Evolutionary conservation across 2,113 vertebrate genomes (phyloP).

Genomic region (Lycaon pictus): DNA sequence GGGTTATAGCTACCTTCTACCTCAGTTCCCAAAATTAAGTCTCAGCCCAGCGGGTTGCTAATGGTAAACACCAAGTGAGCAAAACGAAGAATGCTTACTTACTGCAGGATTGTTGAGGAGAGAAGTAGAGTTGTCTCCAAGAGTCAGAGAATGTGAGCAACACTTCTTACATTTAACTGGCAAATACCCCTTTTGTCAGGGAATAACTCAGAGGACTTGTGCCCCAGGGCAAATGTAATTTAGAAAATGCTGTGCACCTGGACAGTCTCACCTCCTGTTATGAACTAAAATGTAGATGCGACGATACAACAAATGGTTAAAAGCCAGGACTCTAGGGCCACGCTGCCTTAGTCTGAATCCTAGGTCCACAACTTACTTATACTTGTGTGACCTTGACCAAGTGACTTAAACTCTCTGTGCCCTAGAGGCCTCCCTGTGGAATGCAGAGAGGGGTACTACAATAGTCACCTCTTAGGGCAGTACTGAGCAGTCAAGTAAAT

Average conservation of each 20-base stretch:
- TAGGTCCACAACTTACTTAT: not conserved
- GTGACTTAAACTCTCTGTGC: not conserved
- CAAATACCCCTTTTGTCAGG: not conserved
- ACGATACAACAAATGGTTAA: not conserved
- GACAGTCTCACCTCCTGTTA: not conserved
- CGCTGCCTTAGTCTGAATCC: not conserved
- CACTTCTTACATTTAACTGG: not conserved
- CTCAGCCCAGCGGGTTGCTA: not conserved
- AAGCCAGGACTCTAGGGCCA: not conserved
- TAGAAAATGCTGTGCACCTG: not conserved
- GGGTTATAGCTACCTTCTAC: not conserved
- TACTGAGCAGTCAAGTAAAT: not conserved
- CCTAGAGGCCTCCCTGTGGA: not conserved
- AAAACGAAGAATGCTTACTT: not conserved
- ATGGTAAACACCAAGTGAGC: not conserved
- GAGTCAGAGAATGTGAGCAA: not conserved
- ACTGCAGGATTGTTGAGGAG: not conserved
- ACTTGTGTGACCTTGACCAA: not conserved
- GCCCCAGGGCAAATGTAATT: not conserved
- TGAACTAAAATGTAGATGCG: not conserved
- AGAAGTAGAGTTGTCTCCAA: not conserved
- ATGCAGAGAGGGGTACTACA: not conserved
- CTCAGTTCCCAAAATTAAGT: not conserved
- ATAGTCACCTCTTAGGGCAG: not conserved
- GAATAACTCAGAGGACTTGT: not conserved